Conservation (phyloP, 2,113 vertebrate species). For the Toxostoma redivivum region DNA sequence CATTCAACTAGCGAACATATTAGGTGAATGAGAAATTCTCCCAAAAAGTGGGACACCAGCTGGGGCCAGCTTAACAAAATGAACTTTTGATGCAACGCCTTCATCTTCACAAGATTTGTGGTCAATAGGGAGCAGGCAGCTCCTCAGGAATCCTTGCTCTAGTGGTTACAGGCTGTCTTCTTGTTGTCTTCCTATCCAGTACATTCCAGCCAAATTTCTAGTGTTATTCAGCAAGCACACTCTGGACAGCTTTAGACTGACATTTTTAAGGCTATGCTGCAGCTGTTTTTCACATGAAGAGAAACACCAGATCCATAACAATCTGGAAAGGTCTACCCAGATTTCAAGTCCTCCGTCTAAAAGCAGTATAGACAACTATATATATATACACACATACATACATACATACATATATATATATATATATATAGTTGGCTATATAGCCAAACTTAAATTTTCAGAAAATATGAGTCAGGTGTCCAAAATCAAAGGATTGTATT, state of each 20-base stretch:
- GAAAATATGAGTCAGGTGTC: background rate
- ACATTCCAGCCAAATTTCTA: background rate
- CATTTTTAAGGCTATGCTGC: background rate
- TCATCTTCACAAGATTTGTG: background rate
- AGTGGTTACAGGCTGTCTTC: background rate
- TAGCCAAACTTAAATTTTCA: background rate
- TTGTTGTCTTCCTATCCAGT: fast-evolving
- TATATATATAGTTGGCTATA: no score
- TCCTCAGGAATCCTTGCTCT: background rate
- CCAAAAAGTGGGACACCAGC: background rate
- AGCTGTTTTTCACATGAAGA: background rate
- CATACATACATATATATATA: no score
- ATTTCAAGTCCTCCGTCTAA: background rate
- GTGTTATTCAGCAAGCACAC: background rate
- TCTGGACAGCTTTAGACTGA: fast-evolving
- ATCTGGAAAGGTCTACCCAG: background rate
- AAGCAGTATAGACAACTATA: background rate
- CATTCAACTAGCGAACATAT: background rate
- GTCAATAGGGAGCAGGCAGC: background rate
- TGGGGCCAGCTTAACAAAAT: background rate
- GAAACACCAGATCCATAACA: background rate
- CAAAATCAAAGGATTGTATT: background rate
- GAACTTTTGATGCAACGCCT: background rate
- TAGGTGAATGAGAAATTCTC: background rate
- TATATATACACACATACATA: no score